A percentile compares a stretch with the other conserved stretches of the same genome.
Conservation (phyloP, 1,140 invertebrate genomes). For the Apis dorsata region DNA sequence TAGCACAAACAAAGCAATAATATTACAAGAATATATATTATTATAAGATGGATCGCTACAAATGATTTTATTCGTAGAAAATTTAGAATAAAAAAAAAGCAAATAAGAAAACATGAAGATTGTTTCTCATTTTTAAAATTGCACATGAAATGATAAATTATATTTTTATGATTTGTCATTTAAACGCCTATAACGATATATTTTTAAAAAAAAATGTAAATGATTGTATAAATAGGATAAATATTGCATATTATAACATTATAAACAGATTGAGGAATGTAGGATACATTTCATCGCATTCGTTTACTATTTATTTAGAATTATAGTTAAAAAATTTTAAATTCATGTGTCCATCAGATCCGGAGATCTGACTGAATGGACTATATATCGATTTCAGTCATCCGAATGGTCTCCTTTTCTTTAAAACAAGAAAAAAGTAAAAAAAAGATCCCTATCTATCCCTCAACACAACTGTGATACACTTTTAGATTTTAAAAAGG, state of each 20-base stretch:
- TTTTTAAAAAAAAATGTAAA: not conserved
- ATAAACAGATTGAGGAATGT: conserved; percentile 26
- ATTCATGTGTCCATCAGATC: conserved; percentile 22
- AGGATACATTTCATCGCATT: conserved; percentile 54
- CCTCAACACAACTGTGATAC: conserved; percentile 79
- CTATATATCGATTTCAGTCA: conserved; percentile 58
- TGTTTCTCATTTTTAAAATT: not conserved
- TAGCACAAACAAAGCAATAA: conserved; percentile 34
- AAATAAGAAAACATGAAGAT: not conserved
- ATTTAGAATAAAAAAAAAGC: not conserved
- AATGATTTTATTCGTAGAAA: conserved; percentile 3
- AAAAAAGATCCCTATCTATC: conserved; percentile 61
- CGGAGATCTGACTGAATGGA: conserved; percentile 60
- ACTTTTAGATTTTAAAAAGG: conserved; percentile 76
- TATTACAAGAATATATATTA: not conserved
- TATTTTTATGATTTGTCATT: conserved; percentile 18
- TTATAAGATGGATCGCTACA: conserved; percentile 5
- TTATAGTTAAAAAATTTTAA: not conserved
- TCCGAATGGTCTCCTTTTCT: conserved; percentile 54
- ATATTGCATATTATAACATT: not conserved
- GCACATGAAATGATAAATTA: not conserved
- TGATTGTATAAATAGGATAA: not conserved
- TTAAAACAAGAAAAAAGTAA: conserved; percentile 16
- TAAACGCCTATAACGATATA: not conserved
- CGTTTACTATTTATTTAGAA: conserved; percentile 9